These are phyloP conservation scores for Chamaedrilus cognettii DNA, from an alignment of 2,888 invertebrate genomes.

Conservation along the genomic window DNA sequence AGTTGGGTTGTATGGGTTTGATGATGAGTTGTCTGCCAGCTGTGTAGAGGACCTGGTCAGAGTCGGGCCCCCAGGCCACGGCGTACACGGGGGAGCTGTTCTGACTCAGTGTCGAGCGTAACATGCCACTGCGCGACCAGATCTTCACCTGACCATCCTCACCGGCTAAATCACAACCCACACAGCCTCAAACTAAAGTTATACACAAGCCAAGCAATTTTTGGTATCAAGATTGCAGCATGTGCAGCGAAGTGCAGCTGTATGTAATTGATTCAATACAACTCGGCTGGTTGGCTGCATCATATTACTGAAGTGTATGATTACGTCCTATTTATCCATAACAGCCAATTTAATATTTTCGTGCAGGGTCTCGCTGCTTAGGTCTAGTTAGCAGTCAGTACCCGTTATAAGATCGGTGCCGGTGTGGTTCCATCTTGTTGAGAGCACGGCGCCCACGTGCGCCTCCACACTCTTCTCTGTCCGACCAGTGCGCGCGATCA, in stretches of 20 bases:
- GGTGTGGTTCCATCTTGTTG: constrained; percentile 92
- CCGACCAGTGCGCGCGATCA: constrained; percentile 85
- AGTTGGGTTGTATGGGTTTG: constrained; percentile 65
- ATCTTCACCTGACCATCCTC: constrained; percentile 97
- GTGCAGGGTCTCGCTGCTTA: too few species aligned
- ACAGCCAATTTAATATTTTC: too few species aligned
- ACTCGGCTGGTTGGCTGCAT: too few species aligned
- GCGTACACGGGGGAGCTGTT: constrained; percentile 80
- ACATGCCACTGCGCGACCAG: constrained; percentile 91
- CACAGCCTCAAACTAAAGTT: too few species aligned
- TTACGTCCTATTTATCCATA: too few species aligned
- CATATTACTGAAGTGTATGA: too few species aligned
- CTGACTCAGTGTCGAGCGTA: constrained; percentile 86
- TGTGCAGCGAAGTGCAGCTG: too few species aligned
- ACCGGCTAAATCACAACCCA: constrained; percentile 69
- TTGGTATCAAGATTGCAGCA: too few species aligned
- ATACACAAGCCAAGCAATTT: too few species aligned
- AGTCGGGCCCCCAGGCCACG: constrained; percentile 74
- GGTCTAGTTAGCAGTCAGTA: too few species aligned
- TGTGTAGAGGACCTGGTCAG: constrained; percentile 65
- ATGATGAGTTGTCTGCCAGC: constrained; percentile 65
- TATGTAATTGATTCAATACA: too few species aligned
- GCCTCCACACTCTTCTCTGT: constrained; percentile 92
- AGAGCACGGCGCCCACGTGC: constrained; percentile 83
- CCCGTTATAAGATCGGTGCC: constrained; percentile 92